Evolutionary conservation across 2,888 invertebrate genomes (phyloP).

Genomic region (Leptopilina drosophilae): DNA sequence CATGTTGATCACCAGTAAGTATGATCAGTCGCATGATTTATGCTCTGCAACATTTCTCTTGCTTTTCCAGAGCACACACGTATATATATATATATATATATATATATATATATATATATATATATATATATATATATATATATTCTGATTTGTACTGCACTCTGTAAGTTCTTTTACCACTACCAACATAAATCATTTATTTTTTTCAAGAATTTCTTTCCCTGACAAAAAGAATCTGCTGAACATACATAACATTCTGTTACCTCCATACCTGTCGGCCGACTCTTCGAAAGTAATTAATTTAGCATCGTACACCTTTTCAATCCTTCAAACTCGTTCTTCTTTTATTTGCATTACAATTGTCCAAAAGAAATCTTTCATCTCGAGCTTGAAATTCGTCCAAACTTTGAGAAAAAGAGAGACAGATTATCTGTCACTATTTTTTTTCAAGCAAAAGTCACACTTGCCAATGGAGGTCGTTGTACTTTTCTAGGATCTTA

Average conservation of each 20-base stretch:
- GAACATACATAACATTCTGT: slow-evolving; percentile 41
- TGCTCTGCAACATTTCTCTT: slow-evolving; percentile 39
- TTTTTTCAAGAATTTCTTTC: slow-evolving; percentile 40
- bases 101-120: slow-evolving; percentile 28
- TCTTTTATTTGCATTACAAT: slow-evolving; percentile 40
- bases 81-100: slow-evolving; percentile 11
- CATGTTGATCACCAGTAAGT: slow-evolving; percentile 37
- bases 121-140: slow-evolving; percentile 4
- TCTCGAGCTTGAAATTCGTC: slow-evolving; percentile 19
- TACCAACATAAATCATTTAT: slow-evolving; percentile 39
- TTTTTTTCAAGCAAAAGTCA: neutral
- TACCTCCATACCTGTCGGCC: slow-evolving; percentile 38
- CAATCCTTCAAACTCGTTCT: slow-evolving; percentile 40
- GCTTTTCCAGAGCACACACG: slow-evolving; percentile 21
- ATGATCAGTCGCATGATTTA: slow-evolving; percentile 41
- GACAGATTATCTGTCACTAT: slow-evolving; percentile 14
- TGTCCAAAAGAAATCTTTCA: slow-evolving; percentile 35
- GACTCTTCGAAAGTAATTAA: slow-evolving; percentile 40
- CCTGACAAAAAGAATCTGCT: slow-evolving; percentile 39
- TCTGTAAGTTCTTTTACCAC: slow-evolving; percentile 37
- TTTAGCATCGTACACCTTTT: slow-evolving; percentile 37
- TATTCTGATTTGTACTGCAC: slow-evolving; percentile 36
- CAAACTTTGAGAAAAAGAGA: slow-evolving; percentile 19
- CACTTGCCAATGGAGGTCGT: neutral
- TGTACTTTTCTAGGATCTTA: neutral